These are phyloP conservation scores for Boloria selene DNA, from an alignment of 2,888 invertebrate species.

Conservation along the genomic window DNA sequence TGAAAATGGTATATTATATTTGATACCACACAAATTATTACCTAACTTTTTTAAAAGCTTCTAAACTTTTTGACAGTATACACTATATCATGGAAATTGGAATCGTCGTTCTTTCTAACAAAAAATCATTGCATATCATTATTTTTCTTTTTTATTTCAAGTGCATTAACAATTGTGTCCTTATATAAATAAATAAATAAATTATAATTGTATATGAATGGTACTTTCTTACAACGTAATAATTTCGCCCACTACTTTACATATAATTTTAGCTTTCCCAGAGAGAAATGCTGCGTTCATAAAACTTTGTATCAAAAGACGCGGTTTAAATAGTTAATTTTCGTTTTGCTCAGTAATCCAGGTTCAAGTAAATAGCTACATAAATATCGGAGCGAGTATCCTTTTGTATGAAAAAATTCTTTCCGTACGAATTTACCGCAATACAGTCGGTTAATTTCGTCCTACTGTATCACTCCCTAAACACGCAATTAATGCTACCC, in stretches of 20 bases:
- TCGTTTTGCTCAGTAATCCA: slow-evolving; percentile 35
- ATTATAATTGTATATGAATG: too few relatives aligned
- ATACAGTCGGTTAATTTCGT: slow-evolving; percentile 38
- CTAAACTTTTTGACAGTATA: too few relatives aligned
- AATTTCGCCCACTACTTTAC: slow-evolving; percentile 21
- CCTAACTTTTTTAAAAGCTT: too few relatives aligned
- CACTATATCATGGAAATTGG: too few relatives aligned
- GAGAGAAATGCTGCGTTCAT: slow-evolving; percentile 23
- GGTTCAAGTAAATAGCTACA: slow-evolving; percentile 40
- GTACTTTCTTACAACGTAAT: neutral
- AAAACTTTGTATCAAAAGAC: slow-evolving; percentile 35
- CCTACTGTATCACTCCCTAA: slow-evolving; percentile 41
- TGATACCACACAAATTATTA: too few relatives aligned
- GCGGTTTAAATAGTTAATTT: slow-evolving; percentile 38
- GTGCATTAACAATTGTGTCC: too few relatives aligned
- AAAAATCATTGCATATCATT: too few relatives aligned
- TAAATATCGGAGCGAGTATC: slow-evolving; percentile 36
- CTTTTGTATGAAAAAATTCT: slow-evolving; percentile 33
- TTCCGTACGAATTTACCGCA: slow-evolving; percentile 35
- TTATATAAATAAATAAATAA: too few relatives aligned
- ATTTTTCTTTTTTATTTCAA: too few relatives aligned
- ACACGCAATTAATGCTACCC: slow-evolving; percentile 41
- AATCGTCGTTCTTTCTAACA: too few relatives aligned
- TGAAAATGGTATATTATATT: too few relatives aligned
- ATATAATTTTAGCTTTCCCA: slow-evolving; percentile 24